Base-by-base conservation (phyloP, 2,888 invertebrate species). In the Hypolimnas misippus region DNA sequence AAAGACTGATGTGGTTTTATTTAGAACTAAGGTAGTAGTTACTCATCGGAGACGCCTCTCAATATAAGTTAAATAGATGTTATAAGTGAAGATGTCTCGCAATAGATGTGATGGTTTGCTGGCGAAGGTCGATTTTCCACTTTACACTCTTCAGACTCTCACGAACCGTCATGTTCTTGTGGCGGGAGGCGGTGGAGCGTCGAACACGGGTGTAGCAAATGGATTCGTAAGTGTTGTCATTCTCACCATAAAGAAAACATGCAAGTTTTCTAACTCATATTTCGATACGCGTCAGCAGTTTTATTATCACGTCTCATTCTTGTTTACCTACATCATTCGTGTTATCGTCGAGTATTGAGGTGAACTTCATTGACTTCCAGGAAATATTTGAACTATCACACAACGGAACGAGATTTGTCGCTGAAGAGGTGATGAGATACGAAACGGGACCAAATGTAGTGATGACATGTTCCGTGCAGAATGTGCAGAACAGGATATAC, bases 151-250 rank as follows among this genome's bases (percentile, higher is more conserved):
- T 33, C 96, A 97, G 89, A 96, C 97, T 93, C 92, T 99, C 64
- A 97, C 97, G 31, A 97, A 97, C 86, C 94, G 98, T 72, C 98
- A 98, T 92, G 96, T 99, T 75, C 92, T 99, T 66, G 98, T 99
- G 52, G 99, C 97, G 68, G 99, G 99, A 58, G 99, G 99, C 58
- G 99, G 99, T 65, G 99, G 99, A 62, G 96, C 97, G 38, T 96
- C 98, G 14, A 98, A 98, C 86, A 99, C 99, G 50, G 99, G 99
- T 58, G 97, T 99, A 60, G 96, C 97, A 38, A 99, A 99, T 94
- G 98, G 98, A 84, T 97, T 99, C 92, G 98, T 98, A 92, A 95
- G 97, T 95, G 73, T 70, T 58, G 21, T 53, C 29, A 51, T 31
- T 57, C 17, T 7, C 17, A 33, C 53, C 17, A 14, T 21, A 10